Percentiles rank a stretch among this genome's conserved stretches.
phyloP scores from a whole-genome alignment of 2,888 invertebrate species.

The Apamea anceps region DNA sequence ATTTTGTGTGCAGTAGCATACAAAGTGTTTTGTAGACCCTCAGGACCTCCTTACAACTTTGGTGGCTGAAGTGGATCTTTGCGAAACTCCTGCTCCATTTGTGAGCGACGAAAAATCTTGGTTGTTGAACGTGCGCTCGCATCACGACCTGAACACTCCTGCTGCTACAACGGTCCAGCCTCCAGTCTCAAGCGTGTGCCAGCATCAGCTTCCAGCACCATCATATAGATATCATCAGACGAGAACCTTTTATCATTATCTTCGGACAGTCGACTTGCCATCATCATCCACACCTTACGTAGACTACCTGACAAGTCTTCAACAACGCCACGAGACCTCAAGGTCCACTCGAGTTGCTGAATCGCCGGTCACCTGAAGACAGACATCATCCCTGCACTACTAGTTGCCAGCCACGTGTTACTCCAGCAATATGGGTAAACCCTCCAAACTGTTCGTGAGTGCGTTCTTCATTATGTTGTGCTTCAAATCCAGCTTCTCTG shows the following conservation, averaged over 20 bases:
- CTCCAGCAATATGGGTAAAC: background rate
- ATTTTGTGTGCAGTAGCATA: conserved; percentile 4
- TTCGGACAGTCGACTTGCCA: background rate
- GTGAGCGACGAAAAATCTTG: background rate
- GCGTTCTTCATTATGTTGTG: conserved; percentile 28
- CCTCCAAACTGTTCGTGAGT: conserved; percentile 38
- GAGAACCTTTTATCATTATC: background rate
- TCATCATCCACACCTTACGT: background rate
- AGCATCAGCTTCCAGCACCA: background rate
- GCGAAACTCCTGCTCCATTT: background rate
- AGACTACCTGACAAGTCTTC: background rate
- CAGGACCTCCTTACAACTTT: background rate
- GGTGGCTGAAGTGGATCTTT: background rate
- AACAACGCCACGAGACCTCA: background rate
- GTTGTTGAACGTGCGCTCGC: background rate
- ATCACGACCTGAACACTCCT: background rate
- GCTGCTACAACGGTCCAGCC: background rate
- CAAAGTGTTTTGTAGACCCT: background rate
- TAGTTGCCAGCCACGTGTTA: too few species aligned
- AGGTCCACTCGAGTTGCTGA: background rate
- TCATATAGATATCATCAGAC: background rate
- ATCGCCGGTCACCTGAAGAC: background rate
- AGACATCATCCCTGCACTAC: background rate
- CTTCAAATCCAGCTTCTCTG: conserved; percentile 24
- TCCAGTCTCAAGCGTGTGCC: background rate